Evolutionary conservation across 2,797 vertebrate species (phyloP).

Genomic region (Nasua narica): DNA sequence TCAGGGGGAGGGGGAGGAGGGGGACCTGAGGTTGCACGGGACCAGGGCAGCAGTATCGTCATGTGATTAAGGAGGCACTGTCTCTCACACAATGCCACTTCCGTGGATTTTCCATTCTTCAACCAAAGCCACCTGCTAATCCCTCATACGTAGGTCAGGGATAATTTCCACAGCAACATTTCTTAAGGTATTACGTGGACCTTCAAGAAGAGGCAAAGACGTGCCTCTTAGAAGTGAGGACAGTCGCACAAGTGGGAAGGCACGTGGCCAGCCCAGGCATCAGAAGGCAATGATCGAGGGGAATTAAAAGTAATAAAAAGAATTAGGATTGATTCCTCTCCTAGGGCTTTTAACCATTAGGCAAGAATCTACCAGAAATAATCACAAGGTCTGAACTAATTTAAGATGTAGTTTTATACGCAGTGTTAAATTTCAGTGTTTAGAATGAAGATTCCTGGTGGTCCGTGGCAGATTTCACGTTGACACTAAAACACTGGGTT

Average conservation of each 20-base stretch:
- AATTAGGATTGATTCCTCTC: not conserved
- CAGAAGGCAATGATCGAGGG: not conserved
- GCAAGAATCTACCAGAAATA: not conserved
- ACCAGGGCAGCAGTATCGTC: slow-evolving; percentile 2
- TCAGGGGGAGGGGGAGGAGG: not conserved
- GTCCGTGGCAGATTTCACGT: not conserved
- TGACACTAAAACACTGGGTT: not conserved
- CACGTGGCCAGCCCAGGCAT: not conserved
- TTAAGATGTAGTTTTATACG: not conserved
- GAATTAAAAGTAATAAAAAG: not conserved
- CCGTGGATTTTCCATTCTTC: slow-evolving; percentile 23
- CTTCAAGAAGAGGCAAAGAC: not conserved
- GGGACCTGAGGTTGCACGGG: not conserved
- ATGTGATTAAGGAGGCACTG: not conserved
- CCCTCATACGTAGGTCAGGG: slow-evolving; percentile 47
- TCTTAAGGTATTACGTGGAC: not conserved
- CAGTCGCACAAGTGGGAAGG: not conserved
- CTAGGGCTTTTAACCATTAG: not conserved
- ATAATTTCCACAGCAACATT: slow-evolving; percentile 40
- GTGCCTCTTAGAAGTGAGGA: not conserved
- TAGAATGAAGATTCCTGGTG: not conserved
- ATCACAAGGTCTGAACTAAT: not conserved
- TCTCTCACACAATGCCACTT: not conserved
- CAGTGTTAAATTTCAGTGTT: not conserved
- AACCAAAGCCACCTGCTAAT: slow-evolving; percentile 28